These are phyloP conservation scores for Hestina assimilis DNA, from an alignment of 1,140 invertebrate species.

Conservation along the genomic window DNA sequence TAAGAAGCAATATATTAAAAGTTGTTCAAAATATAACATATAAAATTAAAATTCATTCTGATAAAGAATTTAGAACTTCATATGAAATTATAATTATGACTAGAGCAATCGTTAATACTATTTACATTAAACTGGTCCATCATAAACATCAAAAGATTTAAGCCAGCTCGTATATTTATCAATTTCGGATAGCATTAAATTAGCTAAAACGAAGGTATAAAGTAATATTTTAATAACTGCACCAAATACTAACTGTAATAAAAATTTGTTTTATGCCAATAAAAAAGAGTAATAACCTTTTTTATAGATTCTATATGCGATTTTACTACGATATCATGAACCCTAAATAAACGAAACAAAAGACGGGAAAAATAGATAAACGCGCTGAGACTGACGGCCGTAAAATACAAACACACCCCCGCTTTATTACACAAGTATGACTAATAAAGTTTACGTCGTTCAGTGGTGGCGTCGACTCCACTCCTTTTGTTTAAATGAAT, in stretches of 20 bases:
- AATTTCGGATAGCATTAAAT: no score
- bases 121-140: neutral
- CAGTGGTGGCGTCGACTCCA: slow-evolving; percentile 36
- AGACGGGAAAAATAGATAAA: slow-evolving; percentile 31
- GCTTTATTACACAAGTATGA: slow-evolving; percentile 55
- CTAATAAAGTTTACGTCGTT: slow-evolving; percentile 57
- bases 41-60: no score
- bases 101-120: no score
- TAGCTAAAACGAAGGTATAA: no score
- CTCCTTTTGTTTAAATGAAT: slow-evolving; percentile 28
- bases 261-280: slow-evolving; percentile 20
- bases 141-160: neutral
- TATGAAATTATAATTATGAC: no score
- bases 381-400: slow-evolving; percentile 27
- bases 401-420: slow-evolving; percentile 48
- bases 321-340: slow-evolving; percentile 18
- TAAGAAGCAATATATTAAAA: no score
- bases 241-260: slow-evolving; percentile 11
- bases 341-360: slow-evolving; percentile 21
- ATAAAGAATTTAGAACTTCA: no score
- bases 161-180: neutral
- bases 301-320: slow-evolving; percentile 12
- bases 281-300: slow-evolving; percentile 19
- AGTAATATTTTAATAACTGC: slow-evolving; percentile 1
- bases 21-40: no score